Conservation (phyloP, 2,113 vertebrate genomes). For the Syrmaticus mikado region DNA sequence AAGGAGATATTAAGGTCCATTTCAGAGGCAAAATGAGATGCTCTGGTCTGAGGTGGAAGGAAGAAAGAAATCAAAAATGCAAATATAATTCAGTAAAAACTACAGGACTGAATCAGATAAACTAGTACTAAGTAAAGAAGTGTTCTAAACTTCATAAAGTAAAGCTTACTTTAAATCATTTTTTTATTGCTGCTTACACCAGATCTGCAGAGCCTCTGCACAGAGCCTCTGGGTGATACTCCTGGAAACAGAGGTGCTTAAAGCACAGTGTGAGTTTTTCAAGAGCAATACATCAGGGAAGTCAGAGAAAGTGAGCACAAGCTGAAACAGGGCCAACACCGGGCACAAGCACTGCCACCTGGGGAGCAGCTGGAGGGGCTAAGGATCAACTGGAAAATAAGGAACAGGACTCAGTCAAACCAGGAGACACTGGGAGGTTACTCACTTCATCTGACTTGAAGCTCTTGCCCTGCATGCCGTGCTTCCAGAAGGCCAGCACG, state of each 20-base stretch:
- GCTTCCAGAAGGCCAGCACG: slow-evolving; percentile 98
- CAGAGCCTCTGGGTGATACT: not conserved
- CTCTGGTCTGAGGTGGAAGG: not conserved
- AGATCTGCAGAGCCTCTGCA: not conserved
- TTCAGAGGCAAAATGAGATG: not conserved
- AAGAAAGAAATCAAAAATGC: not conserved
- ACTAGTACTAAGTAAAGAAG: not conserved
- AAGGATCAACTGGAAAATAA: not conserved
- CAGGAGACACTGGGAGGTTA: not conserved
- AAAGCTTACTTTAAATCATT: not conserved
- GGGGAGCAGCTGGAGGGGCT: not conserved
- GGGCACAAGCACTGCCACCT: not conserved
- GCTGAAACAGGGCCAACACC: not conserved
- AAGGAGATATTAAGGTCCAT: not conserved
- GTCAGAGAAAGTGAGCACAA: not conserved
- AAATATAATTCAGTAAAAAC: not conserved
- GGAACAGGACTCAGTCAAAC: not conserved
- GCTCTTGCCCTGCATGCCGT: slow-evolving; percentile 99
- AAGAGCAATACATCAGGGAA: not conserved
- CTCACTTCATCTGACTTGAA: slow-evolving; percentile 97
- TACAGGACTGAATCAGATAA: not conserved
- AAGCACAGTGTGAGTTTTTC: not conserved
- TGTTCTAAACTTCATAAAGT: not conserved
- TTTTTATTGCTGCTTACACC: not conserved
- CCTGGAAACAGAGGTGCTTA: not conserved